A percentile compares a stretch with the other conserved stretches of the same genome.
Evolutionary conservation across 2,888 invertebrate genomes (phyloP).

Genomic region (Conistra vaccinii): DNA sequence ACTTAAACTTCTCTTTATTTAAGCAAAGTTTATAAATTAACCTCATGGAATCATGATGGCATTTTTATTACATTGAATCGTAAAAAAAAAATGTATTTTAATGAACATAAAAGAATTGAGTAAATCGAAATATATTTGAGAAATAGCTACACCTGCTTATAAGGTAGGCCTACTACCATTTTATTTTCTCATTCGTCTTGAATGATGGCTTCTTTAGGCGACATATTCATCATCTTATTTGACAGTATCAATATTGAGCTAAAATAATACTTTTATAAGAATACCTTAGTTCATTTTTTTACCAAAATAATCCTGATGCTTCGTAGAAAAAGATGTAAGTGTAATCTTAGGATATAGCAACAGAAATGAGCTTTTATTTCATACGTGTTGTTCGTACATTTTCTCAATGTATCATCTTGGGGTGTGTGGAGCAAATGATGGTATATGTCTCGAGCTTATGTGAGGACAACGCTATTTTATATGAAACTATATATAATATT

Average conservation of each 20-base stretch:
- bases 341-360: conserved; percentile 38
- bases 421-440: conserved; percentile 28
- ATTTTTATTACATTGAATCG: background rate
- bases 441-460: conserved; percentile 36
- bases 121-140: background rate
- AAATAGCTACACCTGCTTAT: conserved; percentile 5
- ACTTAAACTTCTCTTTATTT: background rate
- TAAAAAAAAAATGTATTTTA: background rate
- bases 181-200: conserved; percentile 41
- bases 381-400: conserved; percentile 41
- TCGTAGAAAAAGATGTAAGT: conserved; percentile 54
- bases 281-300: conserved; percentile 24
- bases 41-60: background rate
- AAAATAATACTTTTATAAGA: conserved; percentile 56
- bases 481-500: conserved; percentile 11
- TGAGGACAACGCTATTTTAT: conserved; percentile 30
- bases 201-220: conserved; percentile 51
- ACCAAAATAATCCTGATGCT: conserved; percentile 27
- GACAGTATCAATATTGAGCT: conserved; percentile 70
- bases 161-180: conserved; percentile 17
- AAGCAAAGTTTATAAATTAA: background rate
- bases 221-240: conserved; percentile 71
- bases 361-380: conserved; percentile 50
- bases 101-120: conserved; percentile 2
- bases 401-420: conserved; percentile 41